Evolutionary conservation across 1,140 invertebrate genomes (phyloP).

Genomic region (Drosophila athabasca): DNA sequence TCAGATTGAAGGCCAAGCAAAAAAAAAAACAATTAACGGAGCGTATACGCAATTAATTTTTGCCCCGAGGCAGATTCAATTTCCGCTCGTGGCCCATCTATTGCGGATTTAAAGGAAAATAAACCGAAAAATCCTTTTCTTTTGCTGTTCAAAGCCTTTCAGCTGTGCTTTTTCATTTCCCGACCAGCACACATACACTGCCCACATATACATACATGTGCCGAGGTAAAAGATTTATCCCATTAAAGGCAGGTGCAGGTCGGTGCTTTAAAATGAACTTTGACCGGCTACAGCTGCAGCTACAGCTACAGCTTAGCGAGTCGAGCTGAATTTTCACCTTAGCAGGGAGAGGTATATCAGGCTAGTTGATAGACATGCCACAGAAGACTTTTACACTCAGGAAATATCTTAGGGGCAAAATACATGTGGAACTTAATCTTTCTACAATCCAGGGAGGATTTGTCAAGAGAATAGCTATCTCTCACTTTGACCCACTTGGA

Average conservation of each 20-base stretch:
- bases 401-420: no score
- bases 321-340: slow-evolving; percentile 17
- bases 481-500: no score
- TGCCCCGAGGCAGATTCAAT: slow-evolving; percentile 35
- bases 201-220: background rate
- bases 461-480: no score
- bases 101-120: slow-evolving; percentile 41
- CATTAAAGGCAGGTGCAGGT: slow-evolving; percentile 38
- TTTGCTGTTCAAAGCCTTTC: slow-evolving; percentile 31
- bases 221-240: slow-evolving; percentile 31
- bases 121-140: slow-evolving; percentile 18
- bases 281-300: slow-evolving; percentile 19
- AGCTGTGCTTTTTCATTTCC: slow-evolving; percentile 39
- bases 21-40: slow-evolving; percentile 34
- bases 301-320: slow-evolving; percentile 41
- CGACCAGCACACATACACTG: slow-evolving; percentile 21
- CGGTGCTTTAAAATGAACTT: slow-evolving; percentile 51
- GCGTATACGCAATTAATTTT: slow-evolving; percentile 41
- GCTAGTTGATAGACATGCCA: background rate
- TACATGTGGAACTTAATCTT: no score
- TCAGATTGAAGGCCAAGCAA: slow-evolving; percentile 14
- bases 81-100: slow-evolving; percentile 36
- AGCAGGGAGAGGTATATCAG: slow-evolving; percentile 16
- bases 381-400: slow-evolving; percentile 19
- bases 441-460: no score